Conservation (phyloP, 1,140 invertebrate genomes). For the Grapholita molesta region DNA sequence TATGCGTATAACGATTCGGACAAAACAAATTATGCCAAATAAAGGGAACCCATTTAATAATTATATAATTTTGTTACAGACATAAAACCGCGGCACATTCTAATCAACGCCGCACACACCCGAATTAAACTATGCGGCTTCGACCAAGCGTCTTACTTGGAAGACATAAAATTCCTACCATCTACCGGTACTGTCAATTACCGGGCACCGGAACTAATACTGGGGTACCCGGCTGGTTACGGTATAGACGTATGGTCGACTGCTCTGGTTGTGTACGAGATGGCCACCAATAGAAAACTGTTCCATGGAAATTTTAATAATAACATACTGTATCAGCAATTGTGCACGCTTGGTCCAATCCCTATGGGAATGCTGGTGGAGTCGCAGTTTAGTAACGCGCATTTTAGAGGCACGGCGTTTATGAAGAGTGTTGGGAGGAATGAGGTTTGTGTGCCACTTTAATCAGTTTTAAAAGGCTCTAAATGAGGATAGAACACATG, state of each 20-base stretch:
- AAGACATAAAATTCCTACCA: slow-evolving; percentile 16
- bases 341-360: slow-evolving; percentile 36
- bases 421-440: slow-evolving; percentile 14
- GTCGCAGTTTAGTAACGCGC: slow-evolving; percentile 9
- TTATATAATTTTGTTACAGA: slow-evolving; percentile 37
- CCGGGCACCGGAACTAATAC: slow-evolving; percentile 47
- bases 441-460: slow-evolving; percentile 22
- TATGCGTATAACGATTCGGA: too few species aligned
- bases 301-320: slow-evolving; percentile 39
- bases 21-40: too few species aligned
- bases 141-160: slow-evolving; percentile 30
- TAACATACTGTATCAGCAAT: slow-evolving; percentile 44
- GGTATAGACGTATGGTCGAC: slow-evolving; percentile 52
- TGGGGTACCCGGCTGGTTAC: slow-evolving; percentile 36
- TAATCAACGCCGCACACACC: slow-evolving; percentile 32
- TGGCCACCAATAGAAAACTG: slow-evolving; percentile 35
- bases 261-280: slow-evolving; percentile 46
- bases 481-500: too few species aligned
- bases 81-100: slow-evolving; percentile 53
- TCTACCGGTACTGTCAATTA: slow-evolving; percentile 38
- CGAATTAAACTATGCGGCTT: slow-evolving; percentile 50
- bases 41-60: background rate
- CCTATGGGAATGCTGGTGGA: slow-evolving; percentile 33
- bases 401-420: slow-evolving; percentile 30
- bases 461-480: too few species aligned